Evolutionary conservation across 2,113 vertebrate species (phyloP), one percentile per base, ranked within the genome.

Genomic region (Rhadina sibilatrix): DNA sequence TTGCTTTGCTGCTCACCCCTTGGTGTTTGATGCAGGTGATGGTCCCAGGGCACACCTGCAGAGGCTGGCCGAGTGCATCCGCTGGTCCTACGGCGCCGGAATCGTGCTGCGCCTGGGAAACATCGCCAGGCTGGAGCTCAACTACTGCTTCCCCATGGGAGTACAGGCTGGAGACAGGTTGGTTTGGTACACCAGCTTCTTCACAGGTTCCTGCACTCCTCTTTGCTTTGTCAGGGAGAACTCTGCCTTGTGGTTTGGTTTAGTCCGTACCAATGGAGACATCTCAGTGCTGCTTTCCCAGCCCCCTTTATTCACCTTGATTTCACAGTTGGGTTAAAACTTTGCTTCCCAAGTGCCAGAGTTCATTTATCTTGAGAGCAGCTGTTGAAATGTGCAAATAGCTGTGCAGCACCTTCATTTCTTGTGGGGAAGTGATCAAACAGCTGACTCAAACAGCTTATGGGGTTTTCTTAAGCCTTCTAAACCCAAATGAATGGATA

Each of bases 141-240:
- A 99, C 93, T 99, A 99, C 96, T 99, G 99, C 70, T 95, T 99
- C 90, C 99, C 99, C 66, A 99, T 99, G 99, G 99, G 99, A 49
- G 99, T 99, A 30, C 99, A 99, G 97, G 94, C 89, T 27, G 99
- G 99, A 35, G 99, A 99, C 98, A 99, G 99, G 99, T 99, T 23
- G 19, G 97, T 69, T 17, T 78, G 46, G 7, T 9, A 35, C 23
- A 56, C 15, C 5, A 0, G 2, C 56, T 81, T 11, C 38, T 78
- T 27, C 19, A n/a, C 24, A 53, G 40, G 3, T 49, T 68, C 22
- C 53, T 64, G 44, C 7, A 12, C 54, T 78, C 35, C 60, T 40
- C 0, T 31, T 20, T 77, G 38, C 7, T 69, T 87, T 63, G 52
- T 35, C 38, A 50, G 42, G 18, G 50, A 40, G 28, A 49, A 21